Percentiles rank a stretch among this genome's conserved stretches.
Evolutionary conservation across 2,888 invertebrate species (phyloP).

Genomic region (Oasisia sp.): DNA sequence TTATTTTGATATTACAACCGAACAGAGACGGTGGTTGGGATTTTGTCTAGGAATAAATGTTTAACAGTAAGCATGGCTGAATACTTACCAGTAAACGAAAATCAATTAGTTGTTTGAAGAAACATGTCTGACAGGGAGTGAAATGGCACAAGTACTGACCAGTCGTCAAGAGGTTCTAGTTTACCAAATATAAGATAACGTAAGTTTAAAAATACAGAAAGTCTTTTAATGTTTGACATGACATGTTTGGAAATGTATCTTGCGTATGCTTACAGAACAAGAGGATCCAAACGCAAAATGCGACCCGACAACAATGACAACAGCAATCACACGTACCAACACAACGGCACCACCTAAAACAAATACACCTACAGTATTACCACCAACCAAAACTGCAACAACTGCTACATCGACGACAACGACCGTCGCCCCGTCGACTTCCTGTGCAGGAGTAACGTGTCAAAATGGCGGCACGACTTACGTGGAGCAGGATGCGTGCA

Average conservation of each 20-base stretch:
- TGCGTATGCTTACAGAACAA: neutral
- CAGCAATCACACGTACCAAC: neutral
- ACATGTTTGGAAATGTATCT: neutral
- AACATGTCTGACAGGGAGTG: no score
- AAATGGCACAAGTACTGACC: no score
- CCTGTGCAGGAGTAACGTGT: neutral
- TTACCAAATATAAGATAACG: no score
- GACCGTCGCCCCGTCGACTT: neutral
- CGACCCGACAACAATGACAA: neutral
- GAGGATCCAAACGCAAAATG: neutral
- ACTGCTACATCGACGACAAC: neutral
- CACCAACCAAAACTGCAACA: neutral
- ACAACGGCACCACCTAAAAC: neutral
- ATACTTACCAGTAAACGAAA: no score
- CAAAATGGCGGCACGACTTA: neutral
- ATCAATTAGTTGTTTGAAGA: no score
- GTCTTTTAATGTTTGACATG: neutral
- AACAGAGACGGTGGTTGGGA: no score
- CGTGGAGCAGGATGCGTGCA: neutral
- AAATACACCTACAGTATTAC: neutral
- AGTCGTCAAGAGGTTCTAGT: no score
- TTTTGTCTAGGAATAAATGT: no score
- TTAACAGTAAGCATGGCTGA: no score
- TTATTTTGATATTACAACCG: no score
- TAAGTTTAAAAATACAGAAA: no score